Base-by-base conservation (phyloP, 1,140 invertebrate genomes). In the Holcopasites calliopsidis region DNA sequence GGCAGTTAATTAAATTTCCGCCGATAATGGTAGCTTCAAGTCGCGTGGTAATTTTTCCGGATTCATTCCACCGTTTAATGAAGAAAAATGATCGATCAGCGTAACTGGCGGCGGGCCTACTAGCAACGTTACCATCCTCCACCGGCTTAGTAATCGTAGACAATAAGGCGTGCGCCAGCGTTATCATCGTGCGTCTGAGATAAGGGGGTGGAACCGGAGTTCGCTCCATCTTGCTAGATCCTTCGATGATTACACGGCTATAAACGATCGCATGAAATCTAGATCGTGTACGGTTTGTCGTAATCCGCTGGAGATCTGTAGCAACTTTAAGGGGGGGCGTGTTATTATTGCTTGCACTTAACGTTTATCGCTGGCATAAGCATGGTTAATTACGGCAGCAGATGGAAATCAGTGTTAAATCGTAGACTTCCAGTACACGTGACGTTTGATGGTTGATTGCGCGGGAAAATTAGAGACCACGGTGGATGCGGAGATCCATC, bases 221-320 rank as follows among this genome's bases (percentile, higher is more conserved):
- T 16, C 60, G 52, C 52, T 74, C 49, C 60, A 65, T 77, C 76
- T 77, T 58, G 33, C 26, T 54, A 65, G 69, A 65, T 74, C 33
- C 70, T 49, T 18, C 6, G 60, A 13, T 40, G 76, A 77, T 77
- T 77, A 65, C 21, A n/a, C 18, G 18, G 31, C 40, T 47, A 23
- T 5, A 33, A 23, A 35, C 40, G 7, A 16, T 3, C 35, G 52
- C 52, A 44, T 42, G 60, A 66, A 74, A 77, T 74, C 76, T 18
- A 16, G 69, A 73, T 61, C 31, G 70, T 40, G 26, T 16, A 38
- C 57, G 50, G 70, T 77, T 72, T 38, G 16, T 31, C 40, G 69
- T 58, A 52, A 72, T 76, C 74, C 54, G 18, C 6, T 42, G 28
- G 38, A 26, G 60, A 70, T 62, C 65, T 62, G 7, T 1, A 16